Evolutionary conservation across 53 echinoderm and acorn worm genomes (phyloP), one percentile per base, ranked within the genome.

Genomic region (Hippasteria phrygiana): DNA sequence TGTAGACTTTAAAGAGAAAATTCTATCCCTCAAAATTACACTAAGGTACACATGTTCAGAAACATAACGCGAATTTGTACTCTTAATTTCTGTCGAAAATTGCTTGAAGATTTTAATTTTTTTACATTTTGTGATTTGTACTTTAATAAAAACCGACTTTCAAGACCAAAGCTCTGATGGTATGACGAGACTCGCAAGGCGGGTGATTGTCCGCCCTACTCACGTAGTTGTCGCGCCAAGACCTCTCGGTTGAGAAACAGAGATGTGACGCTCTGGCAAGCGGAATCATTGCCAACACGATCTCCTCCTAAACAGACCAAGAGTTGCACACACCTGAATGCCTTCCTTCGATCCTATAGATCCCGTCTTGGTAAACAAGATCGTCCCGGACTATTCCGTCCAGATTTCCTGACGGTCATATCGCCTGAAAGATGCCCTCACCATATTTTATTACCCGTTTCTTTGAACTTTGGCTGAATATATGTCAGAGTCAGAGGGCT

Each of bases 231-330:
- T 20, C 59, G 20, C 7, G 26, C 47, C 51, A 17, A 1, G 24
- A 5, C 11, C 47, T 76, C 50, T 76, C 34, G 34, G 76, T 27
- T 53, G 35, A 67, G 16, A 67, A 16, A 16, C 9, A 33, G 28
- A 14, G 48, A 33, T 75, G 36, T 34, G 54, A 54, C 53, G 76
- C 48, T 76, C 76, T 17, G 50, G 50, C 54, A 34, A 76, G 76
- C 76, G 76, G 76, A 76, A 76, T 76, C 53, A 76, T 76, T 16
- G 53, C 45, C 6, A 76, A 76, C 76, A 76, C 76, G 76, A 32
- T 33, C 76, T 76, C 54, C 32, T 48, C 76, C 76, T 76, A 59
- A 18, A 50, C 76, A 3, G 50, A 76, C 76, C 50, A 50, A 76
- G 16, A 33, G 51, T 54, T 76, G 76, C 18, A 26, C 33, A 76